Evolutionary conservation across 2,888 invertebrate species (phyloP), one percentile per base, ranked within the genome.

Genomic region (Piscicola geometra): DNA sequence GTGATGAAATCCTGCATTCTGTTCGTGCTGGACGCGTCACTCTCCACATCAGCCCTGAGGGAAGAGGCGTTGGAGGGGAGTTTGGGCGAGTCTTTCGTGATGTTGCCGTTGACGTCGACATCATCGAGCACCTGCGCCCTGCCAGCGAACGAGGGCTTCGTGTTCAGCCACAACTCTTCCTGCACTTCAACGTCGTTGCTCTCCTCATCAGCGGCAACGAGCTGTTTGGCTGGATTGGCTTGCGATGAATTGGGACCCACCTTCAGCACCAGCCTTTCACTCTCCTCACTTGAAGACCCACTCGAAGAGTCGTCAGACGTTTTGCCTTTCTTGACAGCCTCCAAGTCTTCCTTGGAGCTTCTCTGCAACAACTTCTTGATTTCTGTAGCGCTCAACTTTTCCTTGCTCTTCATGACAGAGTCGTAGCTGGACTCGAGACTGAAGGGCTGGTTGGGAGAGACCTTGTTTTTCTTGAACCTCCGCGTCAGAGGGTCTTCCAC

Each of bases 401-500:
- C n/a, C n/a, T 3, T 25, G 25, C 60, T 56, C 25, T 5, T 25
- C 12, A 21, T 25, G 25, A 3, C 25, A 9, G 60, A 3, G 9
- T 56, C 60, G 25, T 56, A 56, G 25, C 60, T 56, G 60, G 60
- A 56, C 21, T 18, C 15, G n/a, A 56, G 25, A 25, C 60, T 56
- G 25, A 56, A 56, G 9, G 9, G 15, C 12, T 56, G 5, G 5
- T 56, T 21, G n/a, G 25, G n/a, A n/a, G n/a, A 5, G 25, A 3
- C 5, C 5, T 18, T 56, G 60, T n/a, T 9, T 21, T 56, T 56
- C 21, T 5, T 5, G n/a, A 56, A 25, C 5, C 60, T 18, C n/a
- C 60, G 60, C 25, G 9, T 56, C 60, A 56, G 60, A 3, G 60
- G 60, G 60, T 56, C n/a, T 21, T 56, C 60, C 21, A 56, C 60